Evolutionary conservation across 2,113 vertebrate genomes (phyloP).

Genomic region (Neogobius melanostomus): DNA sequence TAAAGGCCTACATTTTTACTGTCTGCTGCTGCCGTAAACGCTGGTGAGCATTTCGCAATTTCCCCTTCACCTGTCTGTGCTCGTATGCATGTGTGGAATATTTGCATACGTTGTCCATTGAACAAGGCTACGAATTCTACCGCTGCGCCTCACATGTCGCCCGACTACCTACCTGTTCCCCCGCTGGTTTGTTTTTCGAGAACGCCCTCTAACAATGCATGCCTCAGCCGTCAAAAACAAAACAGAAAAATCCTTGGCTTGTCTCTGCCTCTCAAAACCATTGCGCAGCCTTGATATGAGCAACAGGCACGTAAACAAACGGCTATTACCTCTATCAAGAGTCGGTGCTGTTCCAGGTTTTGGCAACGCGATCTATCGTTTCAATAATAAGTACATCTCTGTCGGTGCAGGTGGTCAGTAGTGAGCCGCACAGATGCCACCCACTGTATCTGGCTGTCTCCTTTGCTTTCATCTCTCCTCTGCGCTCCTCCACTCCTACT

Average conservation of each 20-base stretch:
- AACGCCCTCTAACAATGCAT: not conserved
- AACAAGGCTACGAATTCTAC: not conserved
- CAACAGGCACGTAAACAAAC: not conserved
- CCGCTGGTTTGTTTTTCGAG: not conserved
- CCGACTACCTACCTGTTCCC: not conserved
- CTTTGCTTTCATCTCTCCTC: not conserved
- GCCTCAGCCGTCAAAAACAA: not conserved
- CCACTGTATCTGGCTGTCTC: conserved; percentile 28
- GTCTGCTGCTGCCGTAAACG: too few species aligned
- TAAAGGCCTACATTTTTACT: too few species aligned
- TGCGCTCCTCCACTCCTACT: conserved; percentile 35
- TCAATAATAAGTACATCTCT: conserved; percentile 31
- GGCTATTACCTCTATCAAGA: not conserved
- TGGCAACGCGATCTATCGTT: conserved; percentile 12
- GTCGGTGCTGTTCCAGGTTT: conserved; percentile 19
- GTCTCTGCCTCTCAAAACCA: not conserved
- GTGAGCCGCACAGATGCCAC: conserved; percentile 32
- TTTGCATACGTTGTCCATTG: not conserved
- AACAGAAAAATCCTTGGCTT: not conserved
- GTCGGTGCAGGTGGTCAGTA: conserved; percentile 35
- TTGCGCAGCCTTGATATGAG: not conserved
- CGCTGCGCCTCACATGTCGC: not conserved
- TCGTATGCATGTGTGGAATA: too few species aligned
- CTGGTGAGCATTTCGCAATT: too few species aligned
- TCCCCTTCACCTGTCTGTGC: too few species aligned